Evolutionary conservation across 2,797 vertebrate species (phyloP).

Genomic region (Zonotrichia albicollis): DNA sequence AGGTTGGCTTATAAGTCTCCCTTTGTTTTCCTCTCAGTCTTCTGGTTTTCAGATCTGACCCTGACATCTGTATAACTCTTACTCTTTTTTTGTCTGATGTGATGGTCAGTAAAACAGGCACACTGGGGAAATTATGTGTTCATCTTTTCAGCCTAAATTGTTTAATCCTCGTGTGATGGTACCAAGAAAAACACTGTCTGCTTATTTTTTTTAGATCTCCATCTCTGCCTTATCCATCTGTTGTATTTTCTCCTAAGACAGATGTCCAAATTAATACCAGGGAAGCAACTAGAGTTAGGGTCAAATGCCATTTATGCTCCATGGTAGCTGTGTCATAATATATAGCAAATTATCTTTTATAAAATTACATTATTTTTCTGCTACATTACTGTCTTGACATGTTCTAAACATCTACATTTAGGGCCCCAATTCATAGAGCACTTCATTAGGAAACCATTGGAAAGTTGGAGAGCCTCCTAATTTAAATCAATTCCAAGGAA

Average conservation of each 20-base stretch:
- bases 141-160: neutral
- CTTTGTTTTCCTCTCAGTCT: neutral
- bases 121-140: neutral
- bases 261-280: neutral
- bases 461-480: slow-evolving; percentile 57
- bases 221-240: neutral
- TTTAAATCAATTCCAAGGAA: slow-evolving; percentile 65
- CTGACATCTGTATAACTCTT: neutral
- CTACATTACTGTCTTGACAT: slow-evolving; percentile 15
- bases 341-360: neutral
- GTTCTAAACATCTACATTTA: neutral
- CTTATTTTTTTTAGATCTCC: neutral
- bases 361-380: neutral
- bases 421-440: neutral
- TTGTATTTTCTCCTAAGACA: neutral
- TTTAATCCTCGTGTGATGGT: neutral
- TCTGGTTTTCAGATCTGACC: neutral
- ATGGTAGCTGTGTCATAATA: neutral
- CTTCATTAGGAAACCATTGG: slow-evolving; percentile 57
- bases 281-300: neutral
- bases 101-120: neutral
- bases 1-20: neutral
- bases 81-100: neutral
- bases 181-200: neutral
- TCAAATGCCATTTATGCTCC: neutral